Evolutionary conservation across 2,888 invertebrate species (phyloP), one percentile per base, ranked within the genome.

Genomic region (Cyaniris semiargus): DNA sequence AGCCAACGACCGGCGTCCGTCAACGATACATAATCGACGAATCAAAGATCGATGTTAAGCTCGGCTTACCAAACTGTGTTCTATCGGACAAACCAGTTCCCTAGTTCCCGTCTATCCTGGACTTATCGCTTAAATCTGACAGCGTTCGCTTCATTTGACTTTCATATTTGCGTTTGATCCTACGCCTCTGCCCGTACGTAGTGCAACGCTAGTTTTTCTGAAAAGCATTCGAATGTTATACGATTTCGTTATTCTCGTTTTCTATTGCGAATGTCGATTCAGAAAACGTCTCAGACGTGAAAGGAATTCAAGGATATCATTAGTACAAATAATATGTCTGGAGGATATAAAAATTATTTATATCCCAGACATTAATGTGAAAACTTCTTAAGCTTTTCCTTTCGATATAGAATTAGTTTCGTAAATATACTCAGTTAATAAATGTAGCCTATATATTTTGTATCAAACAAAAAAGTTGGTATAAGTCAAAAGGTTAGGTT

Each of bases 1-100:
- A 94, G 92, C 92, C 87, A 93, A 91, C 93, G 91, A 93, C 93
- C 94, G 93, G 94, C 93, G 91, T 94, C 93, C 94, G 93, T 94
- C 94, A 94, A 90, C 94, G 88, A 87, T 84, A 85, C 88, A 88
- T 92, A 93, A 93, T 92, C 93, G 87, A 86, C 86, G 87, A 89
- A 93, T 93, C 90, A 89, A 90, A 93, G 91, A 93, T 92, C 92
- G 87, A 90, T 90, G 90, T 85, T 93, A 92, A 94, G 92, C 90
- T 86, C 87, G 83, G 92, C 91, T 94, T 94, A 94, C 90, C 90
- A 88, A 90, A 90, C 90, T 91, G 88, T 86, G 87, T 89, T 89
- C 83, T 86, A 88, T 86, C 87, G 84, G 81, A 81, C 83, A 84
- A 86, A 89, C 87, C 85, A 85, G 86, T 85, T 86, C 83, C 53